phyloP scores from a whole-genome alignment of 2,797 vertebrate genomes.

The Anas acuta region DNA sequence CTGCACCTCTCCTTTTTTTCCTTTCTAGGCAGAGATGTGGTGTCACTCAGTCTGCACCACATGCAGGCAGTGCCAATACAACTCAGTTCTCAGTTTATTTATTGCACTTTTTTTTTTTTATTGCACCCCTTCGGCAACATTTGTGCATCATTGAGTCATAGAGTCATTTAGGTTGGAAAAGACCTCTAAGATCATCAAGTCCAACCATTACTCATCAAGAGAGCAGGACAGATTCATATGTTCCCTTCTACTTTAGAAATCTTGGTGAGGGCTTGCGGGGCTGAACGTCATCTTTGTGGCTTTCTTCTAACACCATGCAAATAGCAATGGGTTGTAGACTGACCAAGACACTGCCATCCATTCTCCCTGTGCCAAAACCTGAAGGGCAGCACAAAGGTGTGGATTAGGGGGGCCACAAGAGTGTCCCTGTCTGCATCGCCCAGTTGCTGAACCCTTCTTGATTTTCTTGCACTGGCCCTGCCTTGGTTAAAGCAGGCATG shows the following conservation, averaged over 20 bases:
- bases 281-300: neutral
- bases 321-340: neutral
- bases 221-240: neutral
- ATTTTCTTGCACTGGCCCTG: neutral
- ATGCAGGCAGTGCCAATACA: neutral
- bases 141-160: neutral
- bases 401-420: neutral
- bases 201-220: neutral
- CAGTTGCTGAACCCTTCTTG: rapidly evolving
- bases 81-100: neutral
- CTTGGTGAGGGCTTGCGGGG: too few species aligned
- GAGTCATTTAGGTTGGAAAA: too few species aligned
- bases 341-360: neutral
- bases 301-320: neutral
- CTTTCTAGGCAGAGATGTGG: neutral
- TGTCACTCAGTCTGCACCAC: neutral
- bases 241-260: neutral
- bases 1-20: neutral
- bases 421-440: neutral
- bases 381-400: neutral
- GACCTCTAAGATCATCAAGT: too few species aligned
- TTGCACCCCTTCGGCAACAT: neutral
- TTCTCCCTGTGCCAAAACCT: rapidly evolving
- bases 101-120: neutral
- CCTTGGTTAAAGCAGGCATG: neutral